Evolutionary conservation across 1,140 invertebrate genomes (phyloP).

Genomic region (Drosophila quadrilineata): DNA sequence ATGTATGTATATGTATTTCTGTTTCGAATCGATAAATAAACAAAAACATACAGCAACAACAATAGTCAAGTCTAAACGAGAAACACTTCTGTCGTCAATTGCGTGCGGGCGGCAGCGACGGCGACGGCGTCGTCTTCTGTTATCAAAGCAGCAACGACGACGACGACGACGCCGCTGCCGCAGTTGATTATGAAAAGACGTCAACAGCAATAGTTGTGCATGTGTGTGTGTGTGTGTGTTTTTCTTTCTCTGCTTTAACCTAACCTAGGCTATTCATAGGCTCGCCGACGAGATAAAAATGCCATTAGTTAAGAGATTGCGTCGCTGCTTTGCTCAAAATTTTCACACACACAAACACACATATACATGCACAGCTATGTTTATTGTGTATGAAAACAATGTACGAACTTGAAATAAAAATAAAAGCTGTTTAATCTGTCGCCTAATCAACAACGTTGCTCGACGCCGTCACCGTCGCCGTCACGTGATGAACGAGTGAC

Average conservation of each 20-base stretch:
- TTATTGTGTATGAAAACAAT: constrained; percentile 19
- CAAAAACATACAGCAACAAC: constrained; percentile 20
- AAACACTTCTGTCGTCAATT: constrained; percentile 55
- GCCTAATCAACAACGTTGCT: too few species aligned
- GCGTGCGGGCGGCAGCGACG: constrained; percentile 35
- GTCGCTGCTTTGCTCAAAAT: constrained; percentile 25
- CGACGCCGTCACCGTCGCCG: too few species aligned
- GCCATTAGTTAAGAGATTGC: constrained; percentile 21
- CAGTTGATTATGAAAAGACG: constrained; percentile 45
- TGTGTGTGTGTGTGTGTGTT: constrained; percentile 11
- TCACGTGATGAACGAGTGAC: constrained; percentile 38
- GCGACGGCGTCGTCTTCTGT: constrained; percentile 7
- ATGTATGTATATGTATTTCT: too few species aligned
- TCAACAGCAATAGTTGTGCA: constrained; percentile 25
- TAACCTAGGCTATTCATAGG: constrained; percentile 15
- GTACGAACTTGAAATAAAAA: constrained; percentile 13
- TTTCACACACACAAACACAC: constrained; percentile 5
- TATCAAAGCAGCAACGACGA: constrained; percentile 22
- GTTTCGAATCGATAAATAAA: constrained; percentile 66
- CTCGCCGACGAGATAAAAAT: constrained; percentile 41
- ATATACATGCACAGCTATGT: not conserved
- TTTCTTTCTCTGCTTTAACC: not conserved
- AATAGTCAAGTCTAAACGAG: too few species aligned
- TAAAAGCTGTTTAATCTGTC: constrained; percentile 13
- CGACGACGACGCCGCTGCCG: not conserved